phyloP scores from a whole-genome alignment of 1,140 invertebrate genomes.

The Pseudachorutes palmiensis region DNA sequence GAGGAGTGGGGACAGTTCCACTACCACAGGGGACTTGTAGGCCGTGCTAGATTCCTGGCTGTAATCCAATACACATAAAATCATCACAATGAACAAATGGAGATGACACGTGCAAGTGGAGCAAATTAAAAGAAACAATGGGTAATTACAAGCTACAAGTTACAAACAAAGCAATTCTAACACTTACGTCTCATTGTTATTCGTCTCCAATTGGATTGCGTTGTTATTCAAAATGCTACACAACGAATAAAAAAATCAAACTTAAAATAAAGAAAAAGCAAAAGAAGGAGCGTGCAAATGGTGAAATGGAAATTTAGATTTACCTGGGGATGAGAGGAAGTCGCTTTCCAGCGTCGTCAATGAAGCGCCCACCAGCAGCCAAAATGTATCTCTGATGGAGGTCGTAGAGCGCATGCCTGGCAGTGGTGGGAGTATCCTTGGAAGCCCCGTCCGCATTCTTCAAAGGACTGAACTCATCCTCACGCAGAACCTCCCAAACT shows the following conservation, averaged over 20 bases:
- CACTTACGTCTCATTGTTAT: constrained; percentile 42
- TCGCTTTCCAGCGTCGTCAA: constrained; percentile 46
- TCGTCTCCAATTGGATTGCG: constrained; percentile 40
- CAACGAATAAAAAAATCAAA: constrained; percentile 16
- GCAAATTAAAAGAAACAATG: background rate
- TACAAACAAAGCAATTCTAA: constrained; percentile 1
- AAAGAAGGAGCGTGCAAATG: too few species aligned
- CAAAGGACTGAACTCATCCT: constrained; percentile 92
- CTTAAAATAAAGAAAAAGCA: constrained; percentile 10
- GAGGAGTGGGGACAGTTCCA: constrained; percentile 85
- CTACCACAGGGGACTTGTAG: constrained; percentile 55
- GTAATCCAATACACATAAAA: constrained; percentile 30
- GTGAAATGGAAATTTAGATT: constrained; percentile 6
- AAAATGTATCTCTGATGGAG: constrained; percentile 77
- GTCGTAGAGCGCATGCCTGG: constrained; percentile 63
- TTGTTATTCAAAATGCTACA: constrained; percentile 39
- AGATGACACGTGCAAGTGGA: background rate
- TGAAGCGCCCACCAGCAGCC: constrained; percentile 66
- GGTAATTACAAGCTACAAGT: background rate
- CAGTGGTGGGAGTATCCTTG: constrained; percentile 85
- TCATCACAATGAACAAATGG: background rate
- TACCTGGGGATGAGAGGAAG: constrained; percentile 50
- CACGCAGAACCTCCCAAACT: constrained; percentile 83
- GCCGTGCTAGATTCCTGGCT: constrained; percentile 44
- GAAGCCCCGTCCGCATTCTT: constrained; percentile 83